phyloP scores from a whole-genome alignment of 35 echinoderm and acorn worm species.

The Diadema setosum region DNA sequence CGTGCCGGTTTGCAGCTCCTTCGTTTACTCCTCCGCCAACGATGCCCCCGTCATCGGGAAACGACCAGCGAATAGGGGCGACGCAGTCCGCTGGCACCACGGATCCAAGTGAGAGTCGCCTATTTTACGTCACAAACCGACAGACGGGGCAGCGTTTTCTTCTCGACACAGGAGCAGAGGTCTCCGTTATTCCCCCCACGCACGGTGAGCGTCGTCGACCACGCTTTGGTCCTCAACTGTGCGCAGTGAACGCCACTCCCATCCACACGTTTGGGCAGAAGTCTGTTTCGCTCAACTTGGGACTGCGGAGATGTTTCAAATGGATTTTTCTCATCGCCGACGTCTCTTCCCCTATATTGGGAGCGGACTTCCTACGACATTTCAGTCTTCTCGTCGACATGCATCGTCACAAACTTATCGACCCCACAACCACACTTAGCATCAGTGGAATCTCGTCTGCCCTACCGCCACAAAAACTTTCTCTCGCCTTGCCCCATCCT shows the following conservation, averaged over 20 bases:
- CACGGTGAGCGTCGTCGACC: neutral
- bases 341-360: conserved; percentile 18
- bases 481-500: neutral
- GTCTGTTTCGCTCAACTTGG: conserved; percentile 19
- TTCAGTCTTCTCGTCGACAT: conserved; percentile 44
- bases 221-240: neutral
- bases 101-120: neutral
- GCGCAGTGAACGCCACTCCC: neutral
- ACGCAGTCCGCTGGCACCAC: neutral
- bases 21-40: neutral
- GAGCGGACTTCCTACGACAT: conserved; percentile 42
- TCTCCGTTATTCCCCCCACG: neutral
- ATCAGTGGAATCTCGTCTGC: neutral
- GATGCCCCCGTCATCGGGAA: neutral
- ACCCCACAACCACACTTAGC: neutral
- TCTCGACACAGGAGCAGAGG: neutral
- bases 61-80: neutral
- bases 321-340: conserved; percentile 48
- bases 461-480: neutral
- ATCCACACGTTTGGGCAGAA: neutral
- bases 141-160: neutral
- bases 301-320: neutral
- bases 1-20: neutral
- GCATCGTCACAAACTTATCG: neutral
- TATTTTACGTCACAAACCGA: neutral